Percentiles rank a stretch among this genome's conserved stretches.
These are phyloP conservation scores for Pterocles orientalis DNA, from an alignment of 2,113 vertebrate species.

Conservation along the genomic window DNA sequence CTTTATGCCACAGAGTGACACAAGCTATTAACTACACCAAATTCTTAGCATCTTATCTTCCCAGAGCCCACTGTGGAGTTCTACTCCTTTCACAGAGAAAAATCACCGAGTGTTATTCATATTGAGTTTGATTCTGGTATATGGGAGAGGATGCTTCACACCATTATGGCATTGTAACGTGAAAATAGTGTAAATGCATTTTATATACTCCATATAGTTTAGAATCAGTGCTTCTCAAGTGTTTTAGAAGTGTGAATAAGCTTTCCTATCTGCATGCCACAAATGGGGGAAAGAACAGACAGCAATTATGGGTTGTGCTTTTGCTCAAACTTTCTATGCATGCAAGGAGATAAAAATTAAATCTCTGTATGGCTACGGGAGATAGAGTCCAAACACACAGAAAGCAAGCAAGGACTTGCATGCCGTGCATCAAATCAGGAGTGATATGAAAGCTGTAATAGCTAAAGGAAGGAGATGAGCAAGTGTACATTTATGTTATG, in stretches of 20 bases:
- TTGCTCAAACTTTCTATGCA: not conserved
- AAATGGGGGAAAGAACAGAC: fast-evolving
- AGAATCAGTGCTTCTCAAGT: not conserved
- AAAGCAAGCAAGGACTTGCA: not conserved
- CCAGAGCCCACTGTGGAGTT: not conserved
- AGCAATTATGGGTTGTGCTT: not conserved
- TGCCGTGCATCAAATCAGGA: not conserved
- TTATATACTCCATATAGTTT: not conserved
- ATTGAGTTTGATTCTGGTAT: not conserved
- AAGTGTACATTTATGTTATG: not conserved
- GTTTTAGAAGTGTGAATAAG: not conserved
- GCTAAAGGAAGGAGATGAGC: not conserved
- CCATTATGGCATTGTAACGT: not conserved
- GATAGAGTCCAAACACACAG: not conserved
- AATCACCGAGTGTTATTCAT: not conserved
- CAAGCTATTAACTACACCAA: not conserved
- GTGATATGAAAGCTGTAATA: not conserved
- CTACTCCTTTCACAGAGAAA: not conserved
- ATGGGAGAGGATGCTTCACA: not conserved
- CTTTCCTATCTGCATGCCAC: not conserved
- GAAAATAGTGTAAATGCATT: not conserved
- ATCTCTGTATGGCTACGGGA: not conserved
- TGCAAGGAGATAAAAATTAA: not conserved
- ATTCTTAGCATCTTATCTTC: not conserved
- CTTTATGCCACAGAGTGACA: not conserved